phyloP scores from a whole-genome alignment of 2,888 invertebrate species.

The Drosophila peninsularis region DNA sequence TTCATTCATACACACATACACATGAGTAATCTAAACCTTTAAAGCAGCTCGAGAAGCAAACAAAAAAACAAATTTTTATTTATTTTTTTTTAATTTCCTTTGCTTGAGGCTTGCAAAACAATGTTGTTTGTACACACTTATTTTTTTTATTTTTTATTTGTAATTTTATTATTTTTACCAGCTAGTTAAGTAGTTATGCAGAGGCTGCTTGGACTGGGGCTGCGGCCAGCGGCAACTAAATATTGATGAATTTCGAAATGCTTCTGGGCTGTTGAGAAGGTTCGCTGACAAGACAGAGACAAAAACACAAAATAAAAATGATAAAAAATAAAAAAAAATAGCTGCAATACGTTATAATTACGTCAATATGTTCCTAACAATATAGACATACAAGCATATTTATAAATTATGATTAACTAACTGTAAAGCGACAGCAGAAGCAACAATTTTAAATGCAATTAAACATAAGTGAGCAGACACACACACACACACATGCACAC shows the following conservation, averaged over 20 bases:
- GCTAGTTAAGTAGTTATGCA: conserved; percentile 23
- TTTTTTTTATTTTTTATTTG: neutral
- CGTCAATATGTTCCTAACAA: conserved; percentile 85
- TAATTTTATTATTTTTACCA: conserved; percentile 1
- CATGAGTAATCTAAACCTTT: conserved; percentile 14
- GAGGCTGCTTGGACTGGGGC: conserved; percentile 50
- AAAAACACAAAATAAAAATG: conserved; percentile 32
- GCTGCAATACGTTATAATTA: conserved; percentile 85
- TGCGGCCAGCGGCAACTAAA: conserved; percentile 24
- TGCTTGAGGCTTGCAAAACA: conserved; percentile 25
- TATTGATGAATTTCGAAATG: conserved; percentile 9
- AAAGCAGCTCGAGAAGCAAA: conserved; percentile 33
- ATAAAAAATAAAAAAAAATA: conserved; percentile 71
- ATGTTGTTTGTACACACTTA: neutral
- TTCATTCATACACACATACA: conserved; percentile 8
- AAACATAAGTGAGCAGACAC: conserved; percentile 36
- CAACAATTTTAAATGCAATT: conserved; percentile 47
- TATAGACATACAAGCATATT: conserved; percentile 75
- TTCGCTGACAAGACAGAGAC: conserved; percentile 8
- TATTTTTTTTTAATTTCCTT: neutral
- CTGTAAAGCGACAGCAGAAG: conserved; percentile 40
- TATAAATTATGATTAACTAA: conserved; percentile 58
- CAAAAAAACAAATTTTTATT: neutral
- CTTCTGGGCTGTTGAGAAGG: conserved; percentile 27
- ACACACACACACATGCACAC: conserved; percentile 22